Percentiles rank a stretch among this genome's conserved stretches.
phyloP scores from a whole-genome alignment of 1,140 invertebrate species.

The Diachasmimorpha longicaudata region DNA sequence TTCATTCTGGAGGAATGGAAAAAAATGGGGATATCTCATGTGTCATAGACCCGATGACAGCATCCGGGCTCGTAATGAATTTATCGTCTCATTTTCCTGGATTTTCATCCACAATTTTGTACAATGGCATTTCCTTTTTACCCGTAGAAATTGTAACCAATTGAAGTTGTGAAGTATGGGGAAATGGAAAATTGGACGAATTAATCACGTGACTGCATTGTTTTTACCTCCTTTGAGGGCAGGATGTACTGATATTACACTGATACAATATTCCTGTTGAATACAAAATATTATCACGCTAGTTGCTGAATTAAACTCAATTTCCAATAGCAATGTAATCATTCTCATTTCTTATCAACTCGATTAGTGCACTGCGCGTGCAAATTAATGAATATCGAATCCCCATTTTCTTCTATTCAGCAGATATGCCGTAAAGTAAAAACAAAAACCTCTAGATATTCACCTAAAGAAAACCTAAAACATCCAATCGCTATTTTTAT shows the following conservation, averaged over 20 bases:
- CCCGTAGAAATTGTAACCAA: not conserved
- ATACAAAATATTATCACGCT: no score
- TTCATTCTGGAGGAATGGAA: not conserved
- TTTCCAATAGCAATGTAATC: not conserved
- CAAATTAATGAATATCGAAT: not conserved
- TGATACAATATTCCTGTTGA: not conserved
- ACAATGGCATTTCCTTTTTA: not conserved
- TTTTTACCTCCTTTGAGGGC: not conserved
- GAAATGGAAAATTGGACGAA: not conserved
- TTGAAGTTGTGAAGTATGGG: not conserved
- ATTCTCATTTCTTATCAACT: not conserved
- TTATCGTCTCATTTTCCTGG: not conserved
- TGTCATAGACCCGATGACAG: not conserved
- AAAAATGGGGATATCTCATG: not conserved
- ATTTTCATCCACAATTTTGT: not conserved
- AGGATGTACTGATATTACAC: not conserved
- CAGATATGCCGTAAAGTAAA: slow-evolving; percentile 4
- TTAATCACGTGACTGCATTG: not conserved
- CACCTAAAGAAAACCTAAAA: slow-evolving; percentile 46
- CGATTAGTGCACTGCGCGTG: not conserved
- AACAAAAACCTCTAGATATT: slow-evolving; percentile 42
- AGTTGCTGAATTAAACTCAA: not conserved
- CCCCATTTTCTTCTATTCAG: not conserved
- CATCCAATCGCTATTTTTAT: slow-evolving; percentile 63
- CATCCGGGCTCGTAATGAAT: not conserved